Evolutionary conservation across 2,888 invertebrate species (phyloP).

Genomic region (Augochlorella aurata): DNA sequence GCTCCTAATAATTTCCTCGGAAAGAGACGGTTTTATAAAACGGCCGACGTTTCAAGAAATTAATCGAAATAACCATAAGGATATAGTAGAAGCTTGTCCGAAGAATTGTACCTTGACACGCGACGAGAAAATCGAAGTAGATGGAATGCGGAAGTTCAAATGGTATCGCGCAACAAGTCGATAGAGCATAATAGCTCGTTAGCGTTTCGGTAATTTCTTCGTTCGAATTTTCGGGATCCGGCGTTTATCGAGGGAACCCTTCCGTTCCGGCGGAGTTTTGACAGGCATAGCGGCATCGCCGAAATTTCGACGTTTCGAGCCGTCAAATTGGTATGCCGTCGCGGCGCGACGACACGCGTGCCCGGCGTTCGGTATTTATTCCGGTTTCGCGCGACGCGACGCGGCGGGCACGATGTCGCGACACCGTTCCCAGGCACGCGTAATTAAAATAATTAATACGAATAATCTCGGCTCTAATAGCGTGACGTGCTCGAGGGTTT

Average conservation of each 20-base stretch:
- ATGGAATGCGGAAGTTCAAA: too few relatives aligned
- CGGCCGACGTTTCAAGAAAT: too few relatives aligned
- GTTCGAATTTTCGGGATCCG: background rate
- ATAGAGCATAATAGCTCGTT: too few relatives aligned
- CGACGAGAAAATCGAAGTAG: too few relatives aligned
- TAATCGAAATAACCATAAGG: too few relatives aligned
- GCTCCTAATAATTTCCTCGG: too few relatives aligned
- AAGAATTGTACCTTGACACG: too few relatives aligned
- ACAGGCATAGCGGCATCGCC: background rate
- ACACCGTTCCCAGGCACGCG: slow-evolving; percentile 51
- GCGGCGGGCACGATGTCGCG: background rate
- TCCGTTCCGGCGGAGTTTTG: background rate
- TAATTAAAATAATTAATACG: slow-evolving; percentile 78
- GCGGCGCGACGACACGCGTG: background rate
- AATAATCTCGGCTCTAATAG: slow-evolving; percentile 75
- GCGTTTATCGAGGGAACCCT: too few relatives aligned
- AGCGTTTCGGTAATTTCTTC: too few relatives aligned
- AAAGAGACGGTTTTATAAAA: too few relatives aligned
- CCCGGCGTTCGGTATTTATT: slow-evolving; percentile 17
- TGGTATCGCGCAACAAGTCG: too few relatives aligned
- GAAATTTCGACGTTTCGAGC: background rate
- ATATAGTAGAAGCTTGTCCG: too few relatives aligned
- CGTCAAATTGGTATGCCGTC: background rate
- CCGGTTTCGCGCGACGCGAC: background rate
- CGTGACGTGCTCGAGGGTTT: slow-evolving; percentile 64